A percentile compares a stretch with the other conserved stretches of the same genome.
phyloP scores from a whole-genome alignment of 2,113 vertebrate species.

The Campylomormyrus tamandua region DNA sequence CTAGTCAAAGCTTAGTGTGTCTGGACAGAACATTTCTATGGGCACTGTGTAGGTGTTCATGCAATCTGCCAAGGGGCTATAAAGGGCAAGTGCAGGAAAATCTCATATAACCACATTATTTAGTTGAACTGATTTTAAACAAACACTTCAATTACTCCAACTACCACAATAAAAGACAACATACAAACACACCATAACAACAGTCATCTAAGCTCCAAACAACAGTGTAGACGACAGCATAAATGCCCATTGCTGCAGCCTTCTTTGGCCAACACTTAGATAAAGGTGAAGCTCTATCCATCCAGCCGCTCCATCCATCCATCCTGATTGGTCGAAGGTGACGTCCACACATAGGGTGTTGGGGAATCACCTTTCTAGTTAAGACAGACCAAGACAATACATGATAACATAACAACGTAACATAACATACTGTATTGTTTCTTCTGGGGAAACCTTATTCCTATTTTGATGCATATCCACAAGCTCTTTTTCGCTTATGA shows the following conservation, averaged over 20 bases:
- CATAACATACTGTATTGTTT: neutral
- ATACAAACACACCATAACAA: neutral
- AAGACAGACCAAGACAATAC: neutral
- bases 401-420: neutral
- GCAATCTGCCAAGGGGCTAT: neutral
- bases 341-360: neutral
- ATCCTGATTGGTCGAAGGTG: neutral
- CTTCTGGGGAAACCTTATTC: neutral
- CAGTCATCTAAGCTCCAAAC: neutral
- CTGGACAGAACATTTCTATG: too few species aligned
- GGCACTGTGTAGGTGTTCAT: too few species aligned
- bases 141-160: neutral
- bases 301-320: neutral
- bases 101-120: neutral
- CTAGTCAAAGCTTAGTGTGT: too few species aligned
- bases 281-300: neutral
- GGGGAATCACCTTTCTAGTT: neutral
- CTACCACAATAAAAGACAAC: neutral
- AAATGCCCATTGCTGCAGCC: neutral
- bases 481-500: neutral
- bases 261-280: neutral
- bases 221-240: neutral
- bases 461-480: neutral
- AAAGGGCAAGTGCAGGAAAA: neutral
- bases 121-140: neutral